phyloP scores from a whole-genome alignment of 2,797 vertebrate genomes.

The Enteromius viviparus region DNA sequence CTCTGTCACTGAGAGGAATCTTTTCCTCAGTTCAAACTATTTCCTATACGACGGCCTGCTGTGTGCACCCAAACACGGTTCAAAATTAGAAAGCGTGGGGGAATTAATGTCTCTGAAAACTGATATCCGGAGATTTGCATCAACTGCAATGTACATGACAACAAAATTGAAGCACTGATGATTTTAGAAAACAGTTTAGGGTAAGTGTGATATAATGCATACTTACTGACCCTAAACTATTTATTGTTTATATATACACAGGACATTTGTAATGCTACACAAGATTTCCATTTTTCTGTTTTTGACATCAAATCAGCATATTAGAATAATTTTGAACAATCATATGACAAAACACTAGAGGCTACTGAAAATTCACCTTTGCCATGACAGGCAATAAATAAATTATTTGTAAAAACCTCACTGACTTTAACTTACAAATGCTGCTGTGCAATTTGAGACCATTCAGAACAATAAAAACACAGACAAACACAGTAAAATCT shows the following conservation, averaged over 20 bases:
- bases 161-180: background rate
- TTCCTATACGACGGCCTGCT: slow-evolving; percentile 47
- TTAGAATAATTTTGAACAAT: background rate
- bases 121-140: background rate
- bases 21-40: slow-evolving; percentile 50
- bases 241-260: no score
- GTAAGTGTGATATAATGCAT: no score
- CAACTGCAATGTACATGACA: background rate
- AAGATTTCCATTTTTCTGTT: no score
- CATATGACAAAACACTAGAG: background rate
- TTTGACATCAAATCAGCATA: background rate
- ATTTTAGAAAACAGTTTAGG: background rate
- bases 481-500: background rate
- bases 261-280: no score
- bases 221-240: no score
- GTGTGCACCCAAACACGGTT: slow-evolving; percentile 48
- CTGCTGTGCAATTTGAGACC: background rate
- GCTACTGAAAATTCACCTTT: background rate
- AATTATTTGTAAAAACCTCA: no score
- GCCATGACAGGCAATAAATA: no score
- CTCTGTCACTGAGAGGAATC: slow-evolving; percentile 53
- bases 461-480: background rate
- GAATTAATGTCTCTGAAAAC: background rate
- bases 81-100: slow-evolving; percentile 8
- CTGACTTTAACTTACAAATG: background rate